Evolutionary conservation across 2,113 vertebrate species (phyloP), one percentile per base, ranked within the genome.

Genomic region (Salvelinus sp.): DNA sequence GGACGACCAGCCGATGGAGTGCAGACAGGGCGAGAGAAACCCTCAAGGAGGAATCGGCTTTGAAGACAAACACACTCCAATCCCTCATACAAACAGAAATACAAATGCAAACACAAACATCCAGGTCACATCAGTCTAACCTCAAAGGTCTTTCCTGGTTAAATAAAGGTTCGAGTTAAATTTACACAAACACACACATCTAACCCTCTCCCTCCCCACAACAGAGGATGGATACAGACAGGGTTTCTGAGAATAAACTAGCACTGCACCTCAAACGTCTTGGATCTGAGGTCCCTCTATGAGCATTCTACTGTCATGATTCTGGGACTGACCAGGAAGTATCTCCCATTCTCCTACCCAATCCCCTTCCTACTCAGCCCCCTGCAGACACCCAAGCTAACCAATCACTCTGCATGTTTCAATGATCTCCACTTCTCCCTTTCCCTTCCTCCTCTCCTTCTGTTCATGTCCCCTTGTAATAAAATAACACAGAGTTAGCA

Each of bases 21-120:
- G 50, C 50, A 72, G 68, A 44, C 25, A 70, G 50, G 69, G 73
- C n/a, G 58, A 71, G 16, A 25, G 2, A 81, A 13, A 62, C 69
- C 38, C 47, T 12, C 50, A 54, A 72, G 67, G 76, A 68, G 69
- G 67, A 77, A 78, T 78, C 75, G 75, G 64, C 74, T 81, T 77
- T 44, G 74, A 74, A 33, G 78, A 27, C 63, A 72, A 44, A 38
- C 57, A 48, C 28, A 4, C 9, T 4, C 30, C 64, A 74, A 16
- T 76, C 75, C 73, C 30, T 38, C 50, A 71, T 71, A 79, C 44
- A 69, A 48, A 71, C 23, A 76, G 69, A 81, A 78, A 65, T 38
- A 72, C 47, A 18, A 63, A 60, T 44, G 38, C 2, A 10, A 44
- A 44, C 38, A 44, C 9, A 44, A 2, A 44, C 69, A 82, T n/a